Evolutionary conservation across 2,888 invertebrate genomes (phyloP), one percentile per base, ranked within the genome.

Genomic region (Tetranychus truncatus): DNA sequence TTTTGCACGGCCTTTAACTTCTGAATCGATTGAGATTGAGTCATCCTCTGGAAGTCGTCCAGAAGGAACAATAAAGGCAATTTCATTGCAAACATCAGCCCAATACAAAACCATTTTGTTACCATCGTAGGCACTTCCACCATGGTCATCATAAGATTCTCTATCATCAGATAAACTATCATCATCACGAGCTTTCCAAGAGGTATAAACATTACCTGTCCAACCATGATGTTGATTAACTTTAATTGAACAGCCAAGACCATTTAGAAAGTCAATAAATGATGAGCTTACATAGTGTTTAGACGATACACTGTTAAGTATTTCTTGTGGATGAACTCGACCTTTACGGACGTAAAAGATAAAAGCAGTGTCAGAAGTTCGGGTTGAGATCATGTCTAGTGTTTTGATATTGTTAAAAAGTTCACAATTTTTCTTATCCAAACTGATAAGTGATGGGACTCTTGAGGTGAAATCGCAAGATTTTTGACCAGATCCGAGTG

Each of bases 51-150:
- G 21, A n/a, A n/a, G 20, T 45, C 69, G n/a, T 45, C 65, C 45
- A 1, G 77, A 75, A 0, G 97, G 96, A 74, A 96, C 91, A 21
- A 97, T 88, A 84, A 97, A 95, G 1, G 95, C 94, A 75, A 97
- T 88, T 85, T 99, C 97, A 5, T 92, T 90, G 73, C 89, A 89
- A 0, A 92, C 91, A 83, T 96, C 95, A 1, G 95, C 91, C 95
- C 95, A 96, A 83, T 95, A 96, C 1, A 96, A 85, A 4, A 94
- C 89, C 82, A 90, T 89, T 76, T 89, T 88, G 75, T 88, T 87
- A 0, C 94, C 95, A 83, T 92, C 92, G 81, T 91, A 95, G 74
- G 88, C 83, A 78, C 88, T 82, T 71, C 90, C 91, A 18, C 89
- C 88, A 78, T 86, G 86, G 77, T 85, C 84, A 69, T 44, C 67